phyloP scores from a whole-genome alignment of 2,797 vertebrate species.

The Allobates femoralis region DNA sequence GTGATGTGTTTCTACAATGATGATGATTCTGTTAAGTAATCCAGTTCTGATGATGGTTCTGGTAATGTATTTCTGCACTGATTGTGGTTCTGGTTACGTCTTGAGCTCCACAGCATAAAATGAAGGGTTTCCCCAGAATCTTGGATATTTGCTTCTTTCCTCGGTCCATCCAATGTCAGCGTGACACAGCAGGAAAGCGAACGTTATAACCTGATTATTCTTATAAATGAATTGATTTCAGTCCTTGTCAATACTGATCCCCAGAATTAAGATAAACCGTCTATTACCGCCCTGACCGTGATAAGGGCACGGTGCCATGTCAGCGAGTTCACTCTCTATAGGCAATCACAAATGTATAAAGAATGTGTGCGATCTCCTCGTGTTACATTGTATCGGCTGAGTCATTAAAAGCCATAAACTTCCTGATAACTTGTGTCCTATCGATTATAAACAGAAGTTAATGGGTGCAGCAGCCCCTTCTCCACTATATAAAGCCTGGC shows the following conservation, averaged over 20 bases:
- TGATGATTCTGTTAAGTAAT: too few species aligned
- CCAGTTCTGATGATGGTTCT: too few species aligned
- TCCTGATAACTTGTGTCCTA: slow-evolving; percentile 38
- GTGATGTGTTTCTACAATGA: too few species aligned
- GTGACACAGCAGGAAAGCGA: slow-evolving; percentile 21
- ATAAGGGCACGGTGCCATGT: neutral
- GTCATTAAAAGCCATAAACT: slow-evolving; percentile 8
- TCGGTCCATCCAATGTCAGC: neutral
- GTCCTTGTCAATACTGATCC: neutral
- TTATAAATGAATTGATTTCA: slow-evolving; percentile 1
- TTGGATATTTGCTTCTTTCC: too few species aligned
- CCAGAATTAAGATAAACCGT: neutral
- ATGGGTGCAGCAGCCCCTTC: neutral
- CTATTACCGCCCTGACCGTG: neutral
- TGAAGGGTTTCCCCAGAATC: too few species aligned
- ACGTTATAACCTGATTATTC: neutral
- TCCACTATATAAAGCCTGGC: slow-evolving; percentile 2
- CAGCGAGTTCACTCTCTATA: slow-evolving; percentile 6
- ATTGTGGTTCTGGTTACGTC: too few species aligned
- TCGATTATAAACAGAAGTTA: slow-evolving; percentile 26
- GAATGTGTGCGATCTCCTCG: neutral
- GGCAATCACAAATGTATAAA: too few species aligned
- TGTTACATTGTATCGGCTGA: neutral
- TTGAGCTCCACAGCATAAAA: too few species aligned
- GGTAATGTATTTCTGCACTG: too few species aligned